Evolutionary conservation across 2,797 vertebrate genomes (phyloP).

Genomic region (Notolabrus celidotus): DNA sequence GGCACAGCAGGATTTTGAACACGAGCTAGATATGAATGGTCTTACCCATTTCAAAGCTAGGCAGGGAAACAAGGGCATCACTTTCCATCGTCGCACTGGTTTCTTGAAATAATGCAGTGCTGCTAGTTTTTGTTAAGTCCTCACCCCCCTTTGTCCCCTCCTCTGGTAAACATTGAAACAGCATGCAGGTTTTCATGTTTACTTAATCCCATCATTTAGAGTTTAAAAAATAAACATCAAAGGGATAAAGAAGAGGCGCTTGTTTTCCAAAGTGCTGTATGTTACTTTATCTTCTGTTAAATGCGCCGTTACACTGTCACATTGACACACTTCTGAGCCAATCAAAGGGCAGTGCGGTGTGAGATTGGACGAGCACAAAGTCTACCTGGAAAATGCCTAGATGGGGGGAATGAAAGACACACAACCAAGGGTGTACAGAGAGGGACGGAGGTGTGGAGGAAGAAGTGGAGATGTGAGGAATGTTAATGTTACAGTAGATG

Average conservation of each 20-base stretch:
- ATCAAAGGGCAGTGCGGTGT: constrained; percentile 65
- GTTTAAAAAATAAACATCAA: not conserved
- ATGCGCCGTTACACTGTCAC: constrained; percentile 58
- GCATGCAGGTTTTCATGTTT: constrained; percentile 82
- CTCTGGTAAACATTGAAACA: constrained; percentile 79
- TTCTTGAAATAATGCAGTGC: constrained; percentile 44
- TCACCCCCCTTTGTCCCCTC: constrained; percentile 45
- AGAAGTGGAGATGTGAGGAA: constrained; percentile 34
- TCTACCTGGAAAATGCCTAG: constrained; percentile 75
- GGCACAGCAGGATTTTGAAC: constrained; percentile 8
- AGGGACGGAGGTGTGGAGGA: constrained; percentile 38
- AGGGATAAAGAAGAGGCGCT: constrained; percentile 72
- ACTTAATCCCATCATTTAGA: constrained; percentile 64
- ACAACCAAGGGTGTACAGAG: constrained; percentile 43
- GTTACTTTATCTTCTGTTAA: constrained; percentile 57
- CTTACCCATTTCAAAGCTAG: constrained; percentile 1
- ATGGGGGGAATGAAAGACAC: constrained; percentile 76
- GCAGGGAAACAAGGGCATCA: constrained; percentile 55
- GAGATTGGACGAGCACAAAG: constrained; percentile 80
- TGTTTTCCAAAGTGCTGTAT: constrained; percentile 80
- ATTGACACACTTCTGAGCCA: constrained; percentile 65
- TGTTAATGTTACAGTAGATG: constrained; percentile 62
- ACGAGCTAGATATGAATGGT: not conserved
- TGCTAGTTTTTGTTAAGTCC: constrained; percentile 59
- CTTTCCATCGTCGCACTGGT: constrained; percentile 57